Base-by-base conservation (phyloP, 1,140 invertebrate genomes). In the Harlomillsia oculata region DNA sequence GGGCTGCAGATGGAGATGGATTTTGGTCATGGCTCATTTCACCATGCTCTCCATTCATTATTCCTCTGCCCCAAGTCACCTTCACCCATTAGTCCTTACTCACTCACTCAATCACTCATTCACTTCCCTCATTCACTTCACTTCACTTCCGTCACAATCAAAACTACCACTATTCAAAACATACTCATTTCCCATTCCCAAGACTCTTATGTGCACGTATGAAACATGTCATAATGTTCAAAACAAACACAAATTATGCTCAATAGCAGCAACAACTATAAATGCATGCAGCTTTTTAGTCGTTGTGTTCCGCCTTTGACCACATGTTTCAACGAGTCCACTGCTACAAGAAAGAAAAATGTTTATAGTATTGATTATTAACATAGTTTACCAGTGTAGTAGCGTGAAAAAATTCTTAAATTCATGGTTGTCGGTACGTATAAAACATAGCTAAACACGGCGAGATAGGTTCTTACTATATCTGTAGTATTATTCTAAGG, bases 1-100 rank as follows among this genome's bases (percentile, higher is more conserved):
- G 43, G 43, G 28, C 23, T 21, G 26, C 50, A 41, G 32, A 51
- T 51, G 46, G 41, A 56, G 57, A 55, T 52, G 52, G 51, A 62
- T 57, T 48, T 53, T 61, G 53, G 59, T 61, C 48, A 61, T 55
- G 59, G 59, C 59, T 61, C 59, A 56, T 61, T 61, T 56, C 41
- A 34, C 28, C 45, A 34, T 41, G 30, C 41, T 53, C 23, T 59
- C 36, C 48, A 54, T 60, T 54, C 44, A 55, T 52, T 55, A 60
- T 60, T 54, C 36, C 53, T 55, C 45, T 48, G 45, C 30, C 45
- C 45, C 29, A 28, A 48, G 34, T 48, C 45, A 48, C 36, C 36
- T 30, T 48, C 45, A 28, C 30, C 36, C 45, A 28, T 48, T 32
- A 48, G 30, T 30, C 45, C 36, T 48, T 48, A n/a, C n/a, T n/a